Evolutionary conservation across 2,797 vertebrate genomes (phyloP).

Genomic region (Pangasius larnaudii): DNA sequence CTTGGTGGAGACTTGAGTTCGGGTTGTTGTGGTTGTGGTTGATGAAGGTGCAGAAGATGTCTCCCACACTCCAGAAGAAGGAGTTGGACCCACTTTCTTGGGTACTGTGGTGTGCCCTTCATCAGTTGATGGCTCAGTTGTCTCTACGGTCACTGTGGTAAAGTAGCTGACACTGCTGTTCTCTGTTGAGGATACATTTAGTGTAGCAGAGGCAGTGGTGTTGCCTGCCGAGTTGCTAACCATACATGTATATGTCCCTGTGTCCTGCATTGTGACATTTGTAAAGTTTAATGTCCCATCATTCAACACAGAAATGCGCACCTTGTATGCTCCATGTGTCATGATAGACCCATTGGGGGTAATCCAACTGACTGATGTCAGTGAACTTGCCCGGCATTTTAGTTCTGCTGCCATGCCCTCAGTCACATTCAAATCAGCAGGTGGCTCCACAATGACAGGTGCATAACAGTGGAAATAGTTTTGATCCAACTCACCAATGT

Average conservation of each 20-base stretch:
- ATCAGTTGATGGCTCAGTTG: conserved; percentile 92
- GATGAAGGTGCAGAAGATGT: conserved; percentile 81
- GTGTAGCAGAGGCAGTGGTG: conserved; percentile 94
- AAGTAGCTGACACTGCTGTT: conserved; percentile 96
- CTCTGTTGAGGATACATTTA: conserved; percentile 95
- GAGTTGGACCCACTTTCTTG: conserved; percentile 88
- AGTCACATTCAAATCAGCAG: conserved; percentile 95
- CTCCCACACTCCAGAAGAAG: conserved; percentile 83
- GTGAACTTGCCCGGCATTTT: conserved; percentile 92
- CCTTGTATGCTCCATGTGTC: conserved; percentile 96
- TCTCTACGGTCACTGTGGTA: conserved; percentile 98
- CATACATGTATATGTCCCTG: conserved; percentile 97
- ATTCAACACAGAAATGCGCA: conserved; percentile 96
- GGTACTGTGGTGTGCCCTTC: conserved; percentile 90
- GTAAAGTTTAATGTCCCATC: conserved; percentile 98
- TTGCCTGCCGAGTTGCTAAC: conserved; percentile 99
- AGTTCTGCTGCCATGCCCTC: conserved; percentile 98
- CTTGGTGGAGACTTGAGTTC: conserved; percentile 87
- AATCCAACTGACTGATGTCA: conserved; percentile 99
- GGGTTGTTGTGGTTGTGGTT: conserved; percentile 86
- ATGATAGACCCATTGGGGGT: conserved; percentile 98
- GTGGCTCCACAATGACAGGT: conserved; percentile 98
- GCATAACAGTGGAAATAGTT: conserved; percentile 99
- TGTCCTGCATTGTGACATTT: conserved; percentile 96
- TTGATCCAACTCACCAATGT: conserved; percentile 97